Evolutionary conservation across 2,113 vertebrate species (phyloP), one percentile per base, ranked within the genome.

Genomic region (Perognathus longimembris): DNA sequence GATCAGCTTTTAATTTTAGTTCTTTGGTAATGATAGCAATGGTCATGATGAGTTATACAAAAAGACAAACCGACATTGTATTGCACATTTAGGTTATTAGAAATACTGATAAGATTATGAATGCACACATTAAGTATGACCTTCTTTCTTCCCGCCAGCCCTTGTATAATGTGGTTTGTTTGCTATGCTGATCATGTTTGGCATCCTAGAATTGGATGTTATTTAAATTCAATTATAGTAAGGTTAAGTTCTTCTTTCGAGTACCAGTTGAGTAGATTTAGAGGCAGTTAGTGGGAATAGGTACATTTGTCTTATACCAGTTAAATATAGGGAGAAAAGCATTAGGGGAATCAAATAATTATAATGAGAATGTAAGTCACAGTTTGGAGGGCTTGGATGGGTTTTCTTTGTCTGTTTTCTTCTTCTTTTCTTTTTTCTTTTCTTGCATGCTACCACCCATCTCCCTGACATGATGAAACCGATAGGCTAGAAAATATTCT

Each of bases 211-310:
- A 95, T 71, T 95, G 82, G 74, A 94, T 94, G 86, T 93, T 96
- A 94, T 97, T 97, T 97, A 97, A 96, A 98, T 97, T 95, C 95
- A 96, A 93, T 97, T 96, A 93, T 66, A 92, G 67, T 77, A 94
- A 97, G 96, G 96, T 97, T 95, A 96, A 96, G 84, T 89, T 96
- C 94, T 54, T 91, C 94, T 95, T 96, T 94, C 89, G 96, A 94
- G 90, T 92, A 97, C 74, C 32, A 92, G 91, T 59, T 69, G 64
- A 96, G 90, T 97, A 97, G 95, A 97, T 98, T 97, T 96, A 96
- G 95, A 97, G 96, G 86, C 71, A 81, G 59, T 96, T 97, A 97
- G 85, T 93, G 85, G 61, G 36, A 98, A 97, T 97, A 70, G 59
- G 96, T 96, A 82, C 92, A 96, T 98, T 98, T 97, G 91, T 97